Conservation (phyloP, 2,888 invertebrate genomes). For the Cephus sareptanus region DNA sequence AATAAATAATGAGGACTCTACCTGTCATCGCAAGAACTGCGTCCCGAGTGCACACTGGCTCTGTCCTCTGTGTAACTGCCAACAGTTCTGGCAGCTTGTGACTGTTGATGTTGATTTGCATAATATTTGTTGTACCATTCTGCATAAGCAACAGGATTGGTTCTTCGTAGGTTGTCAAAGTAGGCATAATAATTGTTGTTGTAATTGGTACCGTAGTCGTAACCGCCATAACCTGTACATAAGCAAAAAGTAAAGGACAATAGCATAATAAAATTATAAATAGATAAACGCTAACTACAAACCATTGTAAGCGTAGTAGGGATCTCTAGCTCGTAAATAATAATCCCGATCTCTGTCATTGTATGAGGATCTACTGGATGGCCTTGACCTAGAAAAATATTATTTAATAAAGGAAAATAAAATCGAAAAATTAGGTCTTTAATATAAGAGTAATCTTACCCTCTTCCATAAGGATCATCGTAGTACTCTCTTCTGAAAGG, state of each 20-base stretch:
- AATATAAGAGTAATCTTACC: constrained; percentile 31
- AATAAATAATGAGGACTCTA: constrained; percentile 59
- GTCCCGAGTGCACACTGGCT: constrained; percentile 84
- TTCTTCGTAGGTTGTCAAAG: constrained; percentile 80
- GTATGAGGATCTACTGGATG: constrained; percentile 63
- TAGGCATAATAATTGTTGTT: constrained; percentile 73
- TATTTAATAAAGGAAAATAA: neutral
- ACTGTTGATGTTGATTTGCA: constrained; percentile 60
- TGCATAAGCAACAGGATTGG: constrained; percentile 83
- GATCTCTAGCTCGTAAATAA: constrained; percentile 55
- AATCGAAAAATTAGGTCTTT: neutral
- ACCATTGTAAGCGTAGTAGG: constrained; percentile 59
- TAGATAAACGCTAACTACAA: constrained; percentile 16
- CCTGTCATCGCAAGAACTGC: constrained; percentile 83
- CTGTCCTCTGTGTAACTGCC: constrained; percentile 72
- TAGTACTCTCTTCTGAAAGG: constrained; percentile 56
- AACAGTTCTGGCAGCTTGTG: constrained; percentile 48
- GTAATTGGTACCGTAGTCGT: constrained; percentile 56
- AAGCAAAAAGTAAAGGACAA: too few species aligned
- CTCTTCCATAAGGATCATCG: constrained; percentile 59
- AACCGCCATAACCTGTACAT: constrained; percentile 48
- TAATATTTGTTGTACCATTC: constrained; percentile 82
- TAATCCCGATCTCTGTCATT: constrained; percentile 62
- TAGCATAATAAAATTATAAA: too few species aligned
- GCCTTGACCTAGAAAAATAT: constrained; percentile 52